Base-by-base conservation (phyloP, 2,888 invertebrate genomes). In the Tachina lurida region DNA sequence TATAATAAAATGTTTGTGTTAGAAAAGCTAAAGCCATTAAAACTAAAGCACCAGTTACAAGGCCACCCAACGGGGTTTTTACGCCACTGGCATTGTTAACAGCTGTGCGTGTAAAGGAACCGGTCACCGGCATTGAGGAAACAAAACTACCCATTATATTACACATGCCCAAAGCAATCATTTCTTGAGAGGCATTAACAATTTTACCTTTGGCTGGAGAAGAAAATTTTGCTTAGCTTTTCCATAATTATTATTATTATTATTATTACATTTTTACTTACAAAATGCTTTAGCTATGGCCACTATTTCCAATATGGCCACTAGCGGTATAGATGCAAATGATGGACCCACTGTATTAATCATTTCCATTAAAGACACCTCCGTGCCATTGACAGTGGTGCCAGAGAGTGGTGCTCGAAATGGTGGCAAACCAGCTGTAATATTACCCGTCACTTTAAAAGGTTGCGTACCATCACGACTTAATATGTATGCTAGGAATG, bases 81-180 rank as follows among this genome's bases (percentile, higher is more conserved):
- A 98, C 98, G 0, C 98, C 98, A 87, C 97, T 97, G 73, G 97
- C 96, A 91, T 98, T 96, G 93, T 98, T 98, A 13, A 98, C 96
- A 2, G 98, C 98, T 0, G 98, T 97, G 84, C 97, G 94, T 0
- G 97, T 97, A 92, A 97, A 97, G 15, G 97, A 97, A 80, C 97
- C 98, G 2, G 97, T 96, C 0, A 96, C 95, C 0, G 98, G 98
- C 96, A 98, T 98, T 68, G 97, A 95, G 76, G 95, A 95, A 1
- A 97, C 95, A 92, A 98, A 97, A 47, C 97, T 96, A 0, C 97
- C 96, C 88, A 96, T 90, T 49, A 98, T 91, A 92, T 98, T 98
- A 89, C 96, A 96, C 56, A 96, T 92, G 39, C 97, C 97, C 58
- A 98, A 93, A 0, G 98, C 97, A 45, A 98, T 92, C 95, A 98